Evolutionary conservation across 2,888 invertebrate genomes (phyloP).

Genomic region (Caradrina kadenii): DNA sequence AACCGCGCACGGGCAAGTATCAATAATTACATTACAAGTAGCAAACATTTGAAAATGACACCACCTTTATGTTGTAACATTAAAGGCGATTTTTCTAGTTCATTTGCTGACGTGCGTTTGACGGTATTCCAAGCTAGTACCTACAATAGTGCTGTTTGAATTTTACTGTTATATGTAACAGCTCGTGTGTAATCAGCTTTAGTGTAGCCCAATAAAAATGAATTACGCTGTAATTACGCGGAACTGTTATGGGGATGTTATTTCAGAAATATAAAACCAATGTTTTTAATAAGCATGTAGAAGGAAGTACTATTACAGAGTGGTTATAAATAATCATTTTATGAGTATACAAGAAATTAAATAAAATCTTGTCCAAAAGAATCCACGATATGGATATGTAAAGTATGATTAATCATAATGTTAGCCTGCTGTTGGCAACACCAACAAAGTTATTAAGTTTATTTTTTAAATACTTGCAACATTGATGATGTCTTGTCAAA

Average conservation of each 20-base stretch:
- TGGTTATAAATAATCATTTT: slow-evolving; percentile 14
- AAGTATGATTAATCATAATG: too few species aligned
- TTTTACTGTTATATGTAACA: slow-evolving; percentile 31
- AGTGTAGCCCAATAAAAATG: slow-evolving; percentile 31
- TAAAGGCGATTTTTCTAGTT: not conserved
- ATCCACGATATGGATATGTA: too few species aligned
- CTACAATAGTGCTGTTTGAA: not conserved
- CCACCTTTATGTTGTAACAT: not conserved
- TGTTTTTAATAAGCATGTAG: slow-evolving; percentile 12
- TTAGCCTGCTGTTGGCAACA: too few species aligned
- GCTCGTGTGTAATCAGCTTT: slow-evolving; percentile 32
- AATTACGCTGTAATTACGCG: slow-evolving; percentile 31
- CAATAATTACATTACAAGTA: too few species aligned
- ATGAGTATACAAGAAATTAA: not conserved
- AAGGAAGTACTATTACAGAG: slow-evolving; percentile 3
- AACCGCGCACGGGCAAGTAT: too few species aligned
- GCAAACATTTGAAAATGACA: not conserved
- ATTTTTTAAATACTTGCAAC: too few species aligned
- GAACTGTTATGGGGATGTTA: slow-evolving; percentile 20
- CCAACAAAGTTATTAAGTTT: too few species aligned
- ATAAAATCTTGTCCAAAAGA: not conserved
- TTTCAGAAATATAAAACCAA: slow-evolving; percentile 17
- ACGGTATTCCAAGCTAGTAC: not conserved
- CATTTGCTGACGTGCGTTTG: not conserved
- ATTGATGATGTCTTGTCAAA: too few species aligned